phyloP scores from a whole-genome alignment of 1,140 invertebrate genomes.

The Hesperophylax magnus region DNA sequence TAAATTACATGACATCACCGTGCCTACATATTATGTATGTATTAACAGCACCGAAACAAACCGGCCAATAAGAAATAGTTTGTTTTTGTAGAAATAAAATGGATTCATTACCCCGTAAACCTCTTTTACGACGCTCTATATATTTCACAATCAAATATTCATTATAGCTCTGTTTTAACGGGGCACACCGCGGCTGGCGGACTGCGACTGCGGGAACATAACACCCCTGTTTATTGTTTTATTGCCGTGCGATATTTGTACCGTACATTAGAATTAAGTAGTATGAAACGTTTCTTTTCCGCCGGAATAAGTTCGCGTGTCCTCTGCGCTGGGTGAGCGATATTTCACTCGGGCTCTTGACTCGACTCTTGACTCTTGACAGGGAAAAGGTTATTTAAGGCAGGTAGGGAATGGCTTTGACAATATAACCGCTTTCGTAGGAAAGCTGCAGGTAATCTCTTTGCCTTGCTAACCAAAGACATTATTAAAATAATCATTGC shows the following conservation, averaged over 20 bases:
- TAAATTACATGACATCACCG: too few species aligned
- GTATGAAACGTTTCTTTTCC: conserved; percentile 44
- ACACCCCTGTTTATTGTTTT: conserved; percentile 39
- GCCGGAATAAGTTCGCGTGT: conserved; percentile 32
- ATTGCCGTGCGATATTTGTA: conserved; percentile 45
- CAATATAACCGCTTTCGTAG: not conserved
- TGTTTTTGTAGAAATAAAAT: conserved; percentile 2
- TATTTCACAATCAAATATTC: conserved; percentile 36
- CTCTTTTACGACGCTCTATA: conserved; percentile 16
- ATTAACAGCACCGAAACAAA: not conserved
- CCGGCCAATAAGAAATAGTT: not conserved
- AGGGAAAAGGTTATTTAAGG: not conserved
- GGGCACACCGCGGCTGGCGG: not conserved
- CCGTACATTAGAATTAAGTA: conserved; percentile 41
- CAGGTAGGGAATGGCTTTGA: not conserved
- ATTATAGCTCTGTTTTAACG: conserved; percentile 14
- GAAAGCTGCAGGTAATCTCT: too few species aligned
- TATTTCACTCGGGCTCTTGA: conserved; percentile 5
- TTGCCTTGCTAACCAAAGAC: too few species aligned
- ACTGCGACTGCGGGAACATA: not conserved
- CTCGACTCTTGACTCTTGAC: too few species aligned
- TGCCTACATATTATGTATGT: too few species aligned
- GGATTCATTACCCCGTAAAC: conserved; percentile 29
- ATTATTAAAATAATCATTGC: too few species aligned
- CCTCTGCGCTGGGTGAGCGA: not conserved